A percentile compares a stretch with the other conserved stretches of the same genome.
Conservation (phyloP, 1,140 invertebrate species). For the Drosophila gunungcola region DNA sequence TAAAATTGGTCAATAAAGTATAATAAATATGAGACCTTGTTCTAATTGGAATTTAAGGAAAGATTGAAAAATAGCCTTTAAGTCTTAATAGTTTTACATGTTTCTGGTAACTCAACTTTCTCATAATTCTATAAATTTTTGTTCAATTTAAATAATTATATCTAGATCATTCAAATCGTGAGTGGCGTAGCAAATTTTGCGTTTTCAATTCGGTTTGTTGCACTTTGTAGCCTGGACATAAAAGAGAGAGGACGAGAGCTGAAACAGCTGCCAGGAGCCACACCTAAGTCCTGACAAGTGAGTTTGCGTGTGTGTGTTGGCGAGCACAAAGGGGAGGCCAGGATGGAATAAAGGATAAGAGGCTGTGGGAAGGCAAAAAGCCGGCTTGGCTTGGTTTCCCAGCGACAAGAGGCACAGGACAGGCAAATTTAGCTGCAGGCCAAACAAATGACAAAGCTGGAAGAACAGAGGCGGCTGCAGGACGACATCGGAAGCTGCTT, state of each 20-base stretch:
- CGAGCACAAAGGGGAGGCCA: conserved; percentile 27
- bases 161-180: conserved; percentile 24
- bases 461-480: conserved; percentile 23
- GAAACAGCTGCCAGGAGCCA: conserved; percentile 76
- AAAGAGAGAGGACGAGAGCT: conserved; percentile 15
- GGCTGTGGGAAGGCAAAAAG: neutral
- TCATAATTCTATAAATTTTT: too few species aligned
- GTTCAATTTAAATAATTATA: too few species aligned
- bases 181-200: conserved; percentile 49
- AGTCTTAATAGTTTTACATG: too few species aligned
- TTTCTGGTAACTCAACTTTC: too few species aligned
- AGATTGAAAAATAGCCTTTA: too few species aligned
- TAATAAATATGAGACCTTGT: too few species aligned
- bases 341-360: conserved; percentile 16
- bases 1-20: too few species aligned
- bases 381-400: neutral
- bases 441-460: conserved; percentile 79
- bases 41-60: too few species aligned
- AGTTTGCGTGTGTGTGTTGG: conserved; percentile 16
- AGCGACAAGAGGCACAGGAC: conserved; percentile 30
- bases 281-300: conserved; percentile 67
- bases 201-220: conserved; percentile 77
- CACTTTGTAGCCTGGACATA: conserved; percentile 63
- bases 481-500: conserved; percentile 72
- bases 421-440: conserved; percentile 82